Conservation (phyloP, 1,140 invertebrate species). For the Macrosteles quadrilineatus region DNA sequence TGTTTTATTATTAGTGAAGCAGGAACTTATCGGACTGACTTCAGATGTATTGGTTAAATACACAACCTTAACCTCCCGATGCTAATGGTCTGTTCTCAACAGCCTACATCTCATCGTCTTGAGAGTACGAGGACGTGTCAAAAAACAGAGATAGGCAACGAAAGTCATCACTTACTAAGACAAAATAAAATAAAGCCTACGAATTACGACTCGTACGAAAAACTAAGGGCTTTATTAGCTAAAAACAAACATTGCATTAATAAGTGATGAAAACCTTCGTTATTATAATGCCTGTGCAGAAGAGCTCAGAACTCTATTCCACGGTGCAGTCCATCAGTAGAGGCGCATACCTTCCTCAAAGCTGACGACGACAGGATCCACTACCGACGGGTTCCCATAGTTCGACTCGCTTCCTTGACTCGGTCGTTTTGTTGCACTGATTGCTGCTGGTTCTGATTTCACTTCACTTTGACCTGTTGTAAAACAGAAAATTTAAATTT, state of each 20-base stretch:
- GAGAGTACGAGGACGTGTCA: no score
- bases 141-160: no score
- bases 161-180: conserved; percentile 9
- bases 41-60: no score
- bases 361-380: conserved; percentile 69
- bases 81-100: no score
- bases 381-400: conserved; percentile 55
- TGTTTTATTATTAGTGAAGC: no score
- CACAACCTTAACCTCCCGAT: no score
- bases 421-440: conserved; percentile 9
- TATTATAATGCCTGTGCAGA: no score
- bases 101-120: no score
- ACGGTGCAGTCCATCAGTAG: conserved; percentile 51
- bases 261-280: background rate
- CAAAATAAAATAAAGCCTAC: background rate
- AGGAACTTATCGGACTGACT: no score
- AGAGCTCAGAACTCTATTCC: no score
- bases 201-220: background rate
- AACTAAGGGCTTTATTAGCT: background rate
- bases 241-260: conserved; percentile 6
- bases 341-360: conserved; percentile 79
- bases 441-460: background rate
- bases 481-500: background rate
- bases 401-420: conserved; percentile 28
- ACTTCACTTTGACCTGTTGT: conserved; percentile 6